These are phyloP conservation scores for Enteromius anoplus DNA, from an alignment of 2,797 vertebrate genomes.

Conservation along the genomic window DNA sequence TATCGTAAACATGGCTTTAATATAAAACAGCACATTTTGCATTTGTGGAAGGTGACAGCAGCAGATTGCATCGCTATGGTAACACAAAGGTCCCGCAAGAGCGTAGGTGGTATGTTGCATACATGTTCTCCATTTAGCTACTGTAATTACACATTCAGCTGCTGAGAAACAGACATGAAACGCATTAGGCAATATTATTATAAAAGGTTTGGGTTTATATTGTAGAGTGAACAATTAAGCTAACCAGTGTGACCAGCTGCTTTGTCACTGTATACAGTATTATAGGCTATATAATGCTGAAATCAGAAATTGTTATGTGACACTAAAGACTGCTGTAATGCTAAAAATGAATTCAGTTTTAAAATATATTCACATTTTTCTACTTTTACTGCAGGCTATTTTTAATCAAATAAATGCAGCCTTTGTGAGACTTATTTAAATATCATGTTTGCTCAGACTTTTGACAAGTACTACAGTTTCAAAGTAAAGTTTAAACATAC, in stretches of 20 bases:
- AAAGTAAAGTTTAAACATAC: background rate
- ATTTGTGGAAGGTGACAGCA: slow-evolving; percentile 65
- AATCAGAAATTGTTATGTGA: background rate
- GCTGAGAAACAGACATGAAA: slow-evolving; percentile 53
- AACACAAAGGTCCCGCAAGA: slow-evolving; percentile 74
- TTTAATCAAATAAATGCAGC: background rate
- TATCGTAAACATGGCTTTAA: slow-evolving; percentile 58
- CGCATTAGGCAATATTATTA: background rate
- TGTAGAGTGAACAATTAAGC: background rate
- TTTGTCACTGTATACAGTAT: background rate
- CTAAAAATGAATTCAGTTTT: background rate
- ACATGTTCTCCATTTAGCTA: slow-evolving; percentile 72
- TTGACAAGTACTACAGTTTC: background rate
- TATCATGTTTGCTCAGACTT: background rate
- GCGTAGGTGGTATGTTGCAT: slow-evolving; percentile 76
- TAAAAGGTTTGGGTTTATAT: background rate
- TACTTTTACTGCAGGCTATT: background rate
- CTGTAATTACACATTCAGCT: slow-evolving; percentile 69
- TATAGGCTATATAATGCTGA: background rate
- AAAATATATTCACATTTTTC: background rate
- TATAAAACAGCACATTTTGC: slow-evolving; percentile 46
- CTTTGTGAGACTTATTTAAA: background rate
- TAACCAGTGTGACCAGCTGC: background rate
- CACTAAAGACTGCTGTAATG: background rate
- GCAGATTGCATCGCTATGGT: slow-evolving; percentile 80